Percentiles rank a stretch among this genome's conserved stretches.
phyloP scores from a whole-genome alignment of 2,888 invertebrate species.

The Margaritifera margaritifera region DNA sequence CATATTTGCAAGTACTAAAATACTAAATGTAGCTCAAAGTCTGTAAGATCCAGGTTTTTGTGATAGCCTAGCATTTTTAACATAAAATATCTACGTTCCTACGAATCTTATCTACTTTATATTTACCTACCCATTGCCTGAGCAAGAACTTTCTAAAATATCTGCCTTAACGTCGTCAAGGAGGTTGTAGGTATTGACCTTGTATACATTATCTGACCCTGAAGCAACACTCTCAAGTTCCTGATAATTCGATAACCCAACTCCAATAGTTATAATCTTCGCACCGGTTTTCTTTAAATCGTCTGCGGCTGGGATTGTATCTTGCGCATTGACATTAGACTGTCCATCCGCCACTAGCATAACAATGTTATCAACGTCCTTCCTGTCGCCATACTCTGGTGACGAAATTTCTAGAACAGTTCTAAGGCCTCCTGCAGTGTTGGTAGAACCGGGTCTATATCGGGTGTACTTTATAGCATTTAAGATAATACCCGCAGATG shows the following conservation, averaged over 20 bases:
- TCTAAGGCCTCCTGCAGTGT: slow-evolving; percentile 58
- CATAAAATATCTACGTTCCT: too few species aligned
- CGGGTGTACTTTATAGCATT: slow-evolving; percentile 47
- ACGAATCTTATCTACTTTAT: too few species aligned
- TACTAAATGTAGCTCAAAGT: too few species aligned
- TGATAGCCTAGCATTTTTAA: too few species aligned
- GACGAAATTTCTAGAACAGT: slow-evolving; percentile 44
- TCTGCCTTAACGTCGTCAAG: slow-evolving; percentile 47
- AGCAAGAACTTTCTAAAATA: slow-evolving; percentile 49
- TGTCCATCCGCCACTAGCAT: slow-evolving; percentile 63
- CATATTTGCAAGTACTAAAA: too few species aligned
- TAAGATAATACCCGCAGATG: slow-evolving; percentile 24
- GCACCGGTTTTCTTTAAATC: slow-evolving; percentile 53
- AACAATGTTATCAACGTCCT: slow-evolving; percentile 50
- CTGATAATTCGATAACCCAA: slow-evolving; percentile 43
- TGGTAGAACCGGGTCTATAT: slow-evolving; percentile 61
- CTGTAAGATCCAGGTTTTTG: too few species aligned
- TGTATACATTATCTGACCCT: slow-evolving; percentile 48
- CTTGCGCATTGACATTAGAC: slow-evolving; percentile 58
- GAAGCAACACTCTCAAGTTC: slow-evolving; percentile 56
- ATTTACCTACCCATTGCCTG: not conserved
- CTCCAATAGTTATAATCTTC: slow-evolving; percentile 56
- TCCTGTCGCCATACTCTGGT: slow-evolving; percentile 45
- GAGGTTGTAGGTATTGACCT: slow-evolving; percentile 48
- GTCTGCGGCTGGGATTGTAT: slow-evolving; percentile 57